Evolutionary conservation across 2,113 vertebrate species (phyloP).

Genomic region (Xiphorhynchus elegans): DNA sequence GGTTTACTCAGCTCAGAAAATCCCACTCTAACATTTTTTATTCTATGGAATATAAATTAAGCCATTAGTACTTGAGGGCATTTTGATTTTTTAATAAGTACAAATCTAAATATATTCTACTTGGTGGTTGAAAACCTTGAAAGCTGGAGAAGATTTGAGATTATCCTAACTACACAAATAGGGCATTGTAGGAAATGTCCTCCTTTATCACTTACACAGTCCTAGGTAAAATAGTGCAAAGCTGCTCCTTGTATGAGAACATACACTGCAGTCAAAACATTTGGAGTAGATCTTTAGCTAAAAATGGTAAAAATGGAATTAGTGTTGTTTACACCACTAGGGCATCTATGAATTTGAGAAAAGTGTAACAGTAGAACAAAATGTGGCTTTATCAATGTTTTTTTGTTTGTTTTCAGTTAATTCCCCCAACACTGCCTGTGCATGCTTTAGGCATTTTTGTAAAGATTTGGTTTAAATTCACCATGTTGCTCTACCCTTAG

Average conservation of each 20-base stretch:
- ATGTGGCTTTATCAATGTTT: neutral
- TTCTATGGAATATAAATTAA: conserved; percentile 38
- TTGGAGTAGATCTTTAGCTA: neutral
- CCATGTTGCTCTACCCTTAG: conserved; percentile 1
- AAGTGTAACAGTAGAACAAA: neutral
- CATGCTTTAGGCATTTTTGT: conserved; percentile 7
- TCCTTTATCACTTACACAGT: neutral
- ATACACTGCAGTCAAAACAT: neutral
- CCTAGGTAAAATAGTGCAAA: neutral
- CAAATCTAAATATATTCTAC: neutral
- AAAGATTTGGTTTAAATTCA: conserved; percentile 27
- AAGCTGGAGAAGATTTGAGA: neutral
- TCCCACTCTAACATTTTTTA: neutral
- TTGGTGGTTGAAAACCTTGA: neutral
- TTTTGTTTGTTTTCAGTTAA: conserved; percentile 38
- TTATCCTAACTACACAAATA: neutral
- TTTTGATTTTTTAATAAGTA: conserved; percentile 14
- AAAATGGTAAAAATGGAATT: neutral
- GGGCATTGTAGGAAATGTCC: neutral
- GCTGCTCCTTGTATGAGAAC: neutral
- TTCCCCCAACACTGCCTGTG: neutral
- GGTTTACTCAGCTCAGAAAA: conserved; percentile 43
- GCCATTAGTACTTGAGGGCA: neutral
- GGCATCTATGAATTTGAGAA: neutral
- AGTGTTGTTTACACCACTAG: neutral